Conservation (phyloP, 2,113 vertebrate genomes). For the Hassar affinis region DNA sequence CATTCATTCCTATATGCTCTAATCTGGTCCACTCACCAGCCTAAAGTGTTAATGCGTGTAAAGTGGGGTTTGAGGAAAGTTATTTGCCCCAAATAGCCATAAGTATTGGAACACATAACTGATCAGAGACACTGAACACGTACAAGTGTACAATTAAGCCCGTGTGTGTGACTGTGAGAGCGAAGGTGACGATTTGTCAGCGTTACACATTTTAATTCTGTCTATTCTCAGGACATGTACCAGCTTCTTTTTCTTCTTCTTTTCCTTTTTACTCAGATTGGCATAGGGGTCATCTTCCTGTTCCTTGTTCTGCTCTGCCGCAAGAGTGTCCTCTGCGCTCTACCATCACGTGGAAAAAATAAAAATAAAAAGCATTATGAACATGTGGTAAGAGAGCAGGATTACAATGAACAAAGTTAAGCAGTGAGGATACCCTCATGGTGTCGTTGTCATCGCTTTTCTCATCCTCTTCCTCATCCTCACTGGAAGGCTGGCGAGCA, state of each 20-base stretch:
- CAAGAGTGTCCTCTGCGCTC: slow-evolving; percentile 70
- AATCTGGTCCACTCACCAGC: too few species aligned
- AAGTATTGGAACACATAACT: too few species aligned
- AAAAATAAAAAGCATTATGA: background rate
- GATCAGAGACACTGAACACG: too few species aligned
- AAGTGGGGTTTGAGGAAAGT: too few species aligned
- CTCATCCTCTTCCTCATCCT: slow-evolving; percentile 65
- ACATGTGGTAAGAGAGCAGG: background rate
- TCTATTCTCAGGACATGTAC: too few species aligned
- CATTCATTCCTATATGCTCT: too few species aligned
- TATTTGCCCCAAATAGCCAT: too few species aligned
- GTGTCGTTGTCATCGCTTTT: slow-evolving; percentile 64
- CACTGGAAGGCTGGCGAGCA: slow-evolving; percentile 27
- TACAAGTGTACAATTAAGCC: too few species aligned
- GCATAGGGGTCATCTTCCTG: slow-evolving; percentile 73
- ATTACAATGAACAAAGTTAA: background rate
- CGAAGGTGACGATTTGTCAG: too few species aligned
- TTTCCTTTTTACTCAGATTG: slow-evolving; percentile 87
- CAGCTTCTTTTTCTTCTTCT: slow-evolving; percentile 88
- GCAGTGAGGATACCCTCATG: slow-evolving; percentile 62
- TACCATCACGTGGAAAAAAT: slow-evolving; percentile 23
- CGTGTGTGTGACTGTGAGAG: too few species aligned
- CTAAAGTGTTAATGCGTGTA: too few species aligned
- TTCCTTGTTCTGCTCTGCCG: slow-evolving; percentile 58
- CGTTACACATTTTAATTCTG: too few species aligned